These are phyloP conservation scores for Himalopsyche kuldschensis DNA, from an alignment of 2,888 invertebrate species.

Conservation along the genomic window DNA sequence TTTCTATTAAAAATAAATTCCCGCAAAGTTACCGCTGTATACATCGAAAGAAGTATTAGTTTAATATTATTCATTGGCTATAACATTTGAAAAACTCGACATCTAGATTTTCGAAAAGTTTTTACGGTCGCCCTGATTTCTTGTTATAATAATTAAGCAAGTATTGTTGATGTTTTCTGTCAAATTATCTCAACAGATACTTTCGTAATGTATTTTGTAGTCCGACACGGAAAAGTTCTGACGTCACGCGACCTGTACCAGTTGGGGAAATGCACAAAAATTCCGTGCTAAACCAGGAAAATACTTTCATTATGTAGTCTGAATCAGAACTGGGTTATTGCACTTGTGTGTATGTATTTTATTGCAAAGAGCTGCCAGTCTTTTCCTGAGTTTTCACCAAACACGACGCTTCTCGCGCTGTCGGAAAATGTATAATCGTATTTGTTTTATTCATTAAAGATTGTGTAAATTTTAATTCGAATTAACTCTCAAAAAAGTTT, in stretches of 20 bases:
- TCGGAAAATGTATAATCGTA: not conserved
- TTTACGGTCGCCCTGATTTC: not conserved
- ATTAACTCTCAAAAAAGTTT: not conserved
- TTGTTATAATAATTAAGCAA: not conserved
- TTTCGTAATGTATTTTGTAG: not conserved
- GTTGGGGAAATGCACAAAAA: constrained; percentile 53
- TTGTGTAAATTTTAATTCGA: not conserved
- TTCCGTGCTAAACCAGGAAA: constrained; percentile 50
- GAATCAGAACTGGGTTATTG: constrained; percentile 60
- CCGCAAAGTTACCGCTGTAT: too few relatives aligned
- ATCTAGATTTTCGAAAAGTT: too few relatives aligned
- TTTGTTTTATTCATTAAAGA: not conserved
- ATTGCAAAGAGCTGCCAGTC: constrained; percentile 33
- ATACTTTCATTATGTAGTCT: constrained; percentile 53
- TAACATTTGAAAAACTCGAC: too few relatives aligned
- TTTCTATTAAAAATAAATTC: too few relatives aligned
- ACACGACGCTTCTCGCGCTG: constrained; percentile 18
- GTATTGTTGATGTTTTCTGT: not conserved
- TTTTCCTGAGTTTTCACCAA: constrained; percentile 11
- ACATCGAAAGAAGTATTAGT: too few relatives aligned
- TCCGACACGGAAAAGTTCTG: constrained; percentile 42
- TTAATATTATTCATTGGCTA: too few relatives aligned
- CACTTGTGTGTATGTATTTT: constrained; percentile 46
- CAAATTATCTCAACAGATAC: not conserved
- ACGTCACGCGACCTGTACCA: constrained; percentile 57